phyloP scores from a whole-genome alignment of 2,888 invertebrate species.

The Drosophila picticornis region DNA sequence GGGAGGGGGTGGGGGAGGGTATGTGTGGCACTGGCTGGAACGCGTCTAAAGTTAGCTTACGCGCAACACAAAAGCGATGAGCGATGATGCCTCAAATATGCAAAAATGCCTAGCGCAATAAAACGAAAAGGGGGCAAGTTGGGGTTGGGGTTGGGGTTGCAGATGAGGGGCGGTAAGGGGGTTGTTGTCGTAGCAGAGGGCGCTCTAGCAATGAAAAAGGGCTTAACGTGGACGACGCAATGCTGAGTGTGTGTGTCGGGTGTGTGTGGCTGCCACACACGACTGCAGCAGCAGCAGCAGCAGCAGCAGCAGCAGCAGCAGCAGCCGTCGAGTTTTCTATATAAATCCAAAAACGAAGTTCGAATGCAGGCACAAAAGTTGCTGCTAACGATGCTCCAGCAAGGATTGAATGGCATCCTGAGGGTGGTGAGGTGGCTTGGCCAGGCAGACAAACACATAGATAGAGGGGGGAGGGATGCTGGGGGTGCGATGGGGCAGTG shows the following conservation, averaged over 20 bases:
- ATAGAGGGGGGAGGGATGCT: constrained; percentile 44
- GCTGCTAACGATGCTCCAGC: constrained; percentile 70
- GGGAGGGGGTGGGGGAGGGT: not conserved
- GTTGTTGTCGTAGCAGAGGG: constrained; percentile 15
- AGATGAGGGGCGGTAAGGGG: not conserved
- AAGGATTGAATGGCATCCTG: constrained; percentile 3
- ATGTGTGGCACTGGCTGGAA: constrained; percentile 21
- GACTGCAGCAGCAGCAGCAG: constrained; percentile 40
- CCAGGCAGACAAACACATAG: constrained; percentile 60
- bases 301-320: constrained; percentile 47
- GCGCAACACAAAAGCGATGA: constrained; percentile 81
- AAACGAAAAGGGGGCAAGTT: constrained; percentile 56
- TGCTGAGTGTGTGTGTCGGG: constrained; percentile 4
- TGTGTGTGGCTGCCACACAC: constrained; percentile 13
- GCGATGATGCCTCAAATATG: constrained; percentile 82
- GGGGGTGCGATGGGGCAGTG: constrained; percentile 22
- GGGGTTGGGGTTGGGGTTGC: not conserved
- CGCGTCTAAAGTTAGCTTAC: constrained; percentile 63
- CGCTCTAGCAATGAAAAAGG: constrained; percentile 58
- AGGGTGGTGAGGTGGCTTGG: constrained; percentile 36
- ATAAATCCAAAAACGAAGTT: constrained; percentile 72
- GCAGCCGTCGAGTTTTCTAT: constrained; percentile 35
- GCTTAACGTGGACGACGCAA: constrained; percentile 50
- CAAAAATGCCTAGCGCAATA: constrained; percentile 81
- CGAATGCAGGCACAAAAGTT: constrained; percentile 71